Percentiles rank a stretch among this genome's conserved stretches.
phyloP scores from a whole-genome alignment of 2,113 vertebrate genomes.

The Lepus americanus region DNA sequence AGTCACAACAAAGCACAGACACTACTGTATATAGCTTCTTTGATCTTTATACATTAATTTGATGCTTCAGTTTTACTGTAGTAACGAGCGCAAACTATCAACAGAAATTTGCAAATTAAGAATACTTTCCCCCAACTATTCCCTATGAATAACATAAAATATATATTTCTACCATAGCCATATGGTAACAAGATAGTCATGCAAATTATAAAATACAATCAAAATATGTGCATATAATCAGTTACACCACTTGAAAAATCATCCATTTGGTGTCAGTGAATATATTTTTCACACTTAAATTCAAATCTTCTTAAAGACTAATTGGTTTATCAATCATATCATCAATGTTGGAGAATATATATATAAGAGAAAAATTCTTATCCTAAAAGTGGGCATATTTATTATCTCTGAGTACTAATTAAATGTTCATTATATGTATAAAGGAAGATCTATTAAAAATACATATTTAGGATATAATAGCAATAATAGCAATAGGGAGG shows the following conservation, averaged over 20 bases:
- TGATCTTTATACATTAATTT: not conserved
- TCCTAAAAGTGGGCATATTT: slow-evolving; percentile 76
- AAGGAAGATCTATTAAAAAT: slow-evolving; percentile 65
- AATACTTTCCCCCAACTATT: slow-evolving; percentile 44
- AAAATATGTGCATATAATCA: slow-evolving; percentile 82
- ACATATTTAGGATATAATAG: slow-evolving; percentile 50
- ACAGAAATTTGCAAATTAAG: slow-evolving; percentile 63
- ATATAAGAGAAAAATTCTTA: slow-evolving; percentile 74
- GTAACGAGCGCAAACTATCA: slow-evolving; percentile 36
- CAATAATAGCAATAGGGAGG: not conserved
- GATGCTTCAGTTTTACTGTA: not conserved
- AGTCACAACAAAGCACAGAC: not conserved
- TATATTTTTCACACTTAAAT: slow-evolving; percentile 75
- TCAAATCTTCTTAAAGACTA: slow-evolving; percentile 76
- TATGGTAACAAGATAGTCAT: slow-evolving; percentile 75
- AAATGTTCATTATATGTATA: slow-evolving; percentile 56
- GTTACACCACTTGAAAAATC: slow-evolving; percentile 78
- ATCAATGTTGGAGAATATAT: slow-evolving; percentile 72
- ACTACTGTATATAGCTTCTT: fast-evolving
- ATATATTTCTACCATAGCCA: slow-evolving; percentile 43
- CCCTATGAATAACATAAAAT: slow-evolving; percentile 50
- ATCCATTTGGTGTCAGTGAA: slow-evolving; percentile 76
- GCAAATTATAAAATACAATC: slow-evolving; percentile 75
- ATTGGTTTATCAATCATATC: slow-evolving; percentile 85
- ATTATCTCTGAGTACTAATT: slow-evolving; percentile 75